These are phyloP conservation scores for Paragorgia papillata DNA, from an alignment of 92 coral and sea anemone species.

Conservation along the genomic window DNA sequence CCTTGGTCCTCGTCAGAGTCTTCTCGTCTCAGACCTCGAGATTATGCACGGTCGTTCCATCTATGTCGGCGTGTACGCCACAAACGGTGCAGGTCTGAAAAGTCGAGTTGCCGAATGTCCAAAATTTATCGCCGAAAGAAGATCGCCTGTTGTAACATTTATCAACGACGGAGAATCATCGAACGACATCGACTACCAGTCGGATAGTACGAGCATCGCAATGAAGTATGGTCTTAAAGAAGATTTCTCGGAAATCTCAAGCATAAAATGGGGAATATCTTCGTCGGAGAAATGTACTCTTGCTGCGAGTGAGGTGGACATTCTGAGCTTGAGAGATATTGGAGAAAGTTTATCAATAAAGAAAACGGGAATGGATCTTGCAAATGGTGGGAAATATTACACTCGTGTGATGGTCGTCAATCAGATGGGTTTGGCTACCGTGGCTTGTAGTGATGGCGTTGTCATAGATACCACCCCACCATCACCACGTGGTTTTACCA, in stretches of 20 bases:
- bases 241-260: slow-evolving; percentile 53
- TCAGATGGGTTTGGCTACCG: slow-evolving; percentile 72
- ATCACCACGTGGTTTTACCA: slow-evolving; percentile 56
- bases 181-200: slow-evolving; percentile 73
- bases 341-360: slow-evolving; percentile 83
- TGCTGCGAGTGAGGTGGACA: slow-evolving; percentile 69
- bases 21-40: slow-evolving; percentile 62
- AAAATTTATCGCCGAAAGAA: slow-evolving; percentile 64
- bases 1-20: slow-evolving; percentile 67
- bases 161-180: slow-evolving; percentile 75
- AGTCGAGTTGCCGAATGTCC: slow-evolving; percentile 80
- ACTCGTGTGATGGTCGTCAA: slow-evolving; percentile 77
- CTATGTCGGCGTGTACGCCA: slow-evolving; percentile 72
- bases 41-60: slow-evolving; percentile 81
- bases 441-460: slow-evolving; percentile 91
- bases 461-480: slow-evolving; percentile 88
- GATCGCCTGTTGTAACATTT: slow-evolving; percentile 70
- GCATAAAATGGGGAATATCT: slow-evolving; percentile 87
- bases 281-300: slow-evolving; percentile 66
- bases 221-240: slow-evolving; percentile 68
- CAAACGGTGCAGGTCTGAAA: slow-evolving; percentile 76
- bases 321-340: slow-evolving; percentile 66
- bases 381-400: slow-evolving; percentile 72
- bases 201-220: slow-evolving; percentile 67
- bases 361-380: slow-evolving; percentile 69